These are phyloP conservation scores for Solenodon paradoxus DNA, from an alignment of 2,113 vertebrate genomes.

Conservation along the genomic window DNA sequence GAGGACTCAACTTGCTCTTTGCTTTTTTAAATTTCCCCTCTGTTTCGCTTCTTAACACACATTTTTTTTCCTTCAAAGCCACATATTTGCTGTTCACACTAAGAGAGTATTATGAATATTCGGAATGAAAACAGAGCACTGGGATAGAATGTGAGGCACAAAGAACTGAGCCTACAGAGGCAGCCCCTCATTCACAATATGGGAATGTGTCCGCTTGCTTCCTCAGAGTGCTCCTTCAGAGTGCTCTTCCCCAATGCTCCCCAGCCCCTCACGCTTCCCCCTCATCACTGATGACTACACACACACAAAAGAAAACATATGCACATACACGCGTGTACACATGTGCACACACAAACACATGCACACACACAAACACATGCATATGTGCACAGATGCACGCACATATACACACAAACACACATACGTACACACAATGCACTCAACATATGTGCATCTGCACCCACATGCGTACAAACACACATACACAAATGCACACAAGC, in stretches of 20 bases:
- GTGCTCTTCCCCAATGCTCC: slow-evolving; percentile 39
- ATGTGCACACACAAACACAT: too few species aligned
- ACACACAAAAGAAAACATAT: too few species aligned
- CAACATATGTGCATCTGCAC: too few species aligned
- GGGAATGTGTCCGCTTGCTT: slow-evolving; percentile 55
- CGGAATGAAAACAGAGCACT: slow-evolving; percentile 71
- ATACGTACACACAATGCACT: too few species aligned
- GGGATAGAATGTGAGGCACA: slow-evolving; percentile 60
- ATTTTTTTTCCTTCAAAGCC: slow-evolving; percentile 67
- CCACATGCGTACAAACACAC: too few species aligned
- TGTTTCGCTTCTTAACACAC: slow-evolving; percentile 47
- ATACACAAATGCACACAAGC: too few species aligned
- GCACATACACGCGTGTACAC: too few species aligned
- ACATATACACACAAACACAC: too few species aligned
- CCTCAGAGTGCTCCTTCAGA: slow-evolving; percentile 63
- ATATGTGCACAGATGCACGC: too few species aligned
- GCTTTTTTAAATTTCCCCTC: background rate
- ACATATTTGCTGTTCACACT: slow-evolving; percentile 59
- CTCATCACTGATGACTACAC: too few species aligned
- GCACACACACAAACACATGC: too few species aligned
- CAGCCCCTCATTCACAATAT: slow-evolving; percentile 72
- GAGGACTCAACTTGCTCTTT: slow-evolving; percentile 67
- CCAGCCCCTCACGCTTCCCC: slow-evolving; percentile 49
- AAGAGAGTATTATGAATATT: slow-evolving; percentile 80
- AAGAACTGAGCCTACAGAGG: slow-evolving; percentile 51